A percentile compares a stretch with the other conserved stretches of the same genome.
Evolutionary conservation across 2,113 vertebrate genomes (phyloP).

Genomic region (Percina caprodes): DNA sequence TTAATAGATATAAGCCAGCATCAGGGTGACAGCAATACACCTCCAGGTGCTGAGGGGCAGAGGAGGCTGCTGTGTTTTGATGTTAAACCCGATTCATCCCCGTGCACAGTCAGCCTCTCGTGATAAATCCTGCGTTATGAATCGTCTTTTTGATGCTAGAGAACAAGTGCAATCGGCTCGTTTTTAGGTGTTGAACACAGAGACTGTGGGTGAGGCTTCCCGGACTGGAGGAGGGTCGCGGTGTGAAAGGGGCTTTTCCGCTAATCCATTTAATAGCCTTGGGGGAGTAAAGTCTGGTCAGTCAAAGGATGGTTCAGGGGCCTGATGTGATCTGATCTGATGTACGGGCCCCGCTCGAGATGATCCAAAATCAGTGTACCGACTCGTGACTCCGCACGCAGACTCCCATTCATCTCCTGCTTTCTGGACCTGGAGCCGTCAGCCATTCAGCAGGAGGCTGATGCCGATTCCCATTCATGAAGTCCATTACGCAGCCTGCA

Average conservation of each 20-base stretch:
- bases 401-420: slow-evolving; percentile 69
- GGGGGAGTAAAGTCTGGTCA: slow-evolving; percentile 43
- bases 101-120: slow-evolving; percentile 9
- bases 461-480: slow-evolving; percentile 76
- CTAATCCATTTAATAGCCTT: slow-evolving; percentile 66
- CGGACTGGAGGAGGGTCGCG: background rate
- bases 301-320: slow-evolving; percentile 28
- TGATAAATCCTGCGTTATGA: background rate
- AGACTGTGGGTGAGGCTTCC: background rate
- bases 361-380: slow-evolving; percentile 36
- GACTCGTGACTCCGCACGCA: slow-evolving; percentile 44
- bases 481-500: slow-evolving; percentile 69
- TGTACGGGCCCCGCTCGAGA: slow-evolving; percentile 26
- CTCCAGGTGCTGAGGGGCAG: slow-evolving; percentile 62
- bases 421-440: slow-evolving; percentile 49
- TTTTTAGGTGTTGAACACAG: background rate
- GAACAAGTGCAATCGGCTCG: slow-evolving; percentile 37
- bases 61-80: slow-evolving; percentile 43
- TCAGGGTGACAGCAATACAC: slow-evolving; percentile 20
- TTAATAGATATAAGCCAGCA: slow-evolving; percentile 4
- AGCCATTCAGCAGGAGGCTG: slow-evolving; percentile 76
- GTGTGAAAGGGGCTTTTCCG: slow-evolving; percentile 37
- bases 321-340: slow-evolving; percentile 41
- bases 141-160: slow-evolving; percentile 1
- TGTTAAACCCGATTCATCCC: slow-evolving; percentile 31